A percentile compares a stretch with the other conserved stretches of the same genome.
Evolutionary conservation across 2,113 vertebrate species (phyloP).

Genomic region (Poeciliopsis occidentalis): DNA sequence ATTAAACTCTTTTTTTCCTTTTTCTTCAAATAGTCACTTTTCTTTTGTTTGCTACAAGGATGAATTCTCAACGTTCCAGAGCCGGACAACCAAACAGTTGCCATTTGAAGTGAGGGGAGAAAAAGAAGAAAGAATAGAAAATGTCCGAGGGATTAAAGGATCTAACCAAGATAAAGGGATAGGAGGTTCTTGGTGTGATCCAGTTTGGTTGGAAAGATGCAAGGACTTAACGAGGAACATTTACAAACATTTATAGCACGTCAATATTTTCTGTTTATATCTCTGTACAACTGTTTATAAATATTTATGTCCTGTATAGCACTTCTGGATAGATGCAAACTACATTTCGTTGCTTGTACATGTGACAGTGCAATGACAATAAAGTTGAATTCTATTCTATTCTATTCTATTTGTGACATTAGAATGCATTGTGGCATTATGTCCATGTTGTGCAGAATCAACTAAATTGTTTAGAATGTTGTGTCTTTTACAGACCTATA

Average conservation of each 20-base stretch:
- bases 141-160: slow-evolving; percentile 78
- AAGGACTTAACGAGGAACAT: slow-evolving; percentile 82
- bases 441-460: slow-evolving; percentile 63
- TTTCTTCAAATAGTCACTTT: slow-evolving; percentile 77
- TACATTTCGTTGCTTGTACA: too few species aligned
- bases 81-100: slow-evolving; percentile 79
- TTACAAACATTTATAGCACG: too few species aligned
- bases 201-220: slow-evolving; percentile 81
- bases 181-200: slow-evolving; percentile 80
- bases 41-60: slow-evolving; percentile 64
- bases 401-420: slow-evolving; percentile 80
- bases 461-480: slow-evolving; percentile 64
- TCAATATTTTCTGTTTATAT: too few species aligned
- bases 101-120: slow-evolving; percentile 69
- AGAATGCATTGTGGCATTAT: slow-evolving; percentile 77
- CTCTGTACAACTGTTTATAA: too few species aligned
- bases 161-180: slow-evolving; percentile 77
- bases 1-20: slow-evolving; percentile 71
- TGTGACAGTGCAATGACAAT: too few species aligned
- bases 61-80: slow-evolving; percentile 79
- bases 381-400: too few species aligned
- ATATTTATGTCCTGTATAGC: too few species aligned
- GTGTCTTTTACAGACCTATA: slow-evolving; percentile 28
- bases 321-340: too few species aligned
- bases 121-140: slow-evolving; percentile 74